Conservation (phyloP, 2,797 vertebrate species). For the Silurus aristotelis region DNA sequence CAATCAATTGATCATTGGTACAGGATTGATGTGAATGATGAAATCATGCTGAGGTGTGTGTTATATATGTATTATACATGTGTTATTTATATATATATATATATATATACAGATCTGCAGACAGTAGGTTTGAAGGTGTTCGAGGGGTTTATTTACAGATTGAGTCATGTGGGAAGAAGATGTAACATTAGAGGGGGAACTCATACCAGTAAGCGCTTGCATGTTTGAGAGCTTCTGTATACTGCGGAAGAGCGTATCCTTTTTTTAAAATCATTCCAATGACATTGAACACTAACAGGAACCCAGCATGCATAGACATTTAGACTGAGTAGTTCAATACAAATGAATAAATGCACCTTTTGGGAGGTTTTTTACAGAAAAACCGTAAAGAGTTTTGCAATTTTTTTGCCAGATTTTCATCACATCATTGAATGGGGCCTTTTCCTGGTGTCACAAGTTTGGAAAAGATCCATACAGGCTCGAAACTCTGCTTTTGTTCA, state of each 20-base stretch:
- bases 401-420: too few relatives aligned
- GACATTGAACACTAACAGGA: not conserved
- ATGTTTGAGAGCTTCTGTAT: not conserved
- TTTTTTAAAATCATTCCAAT: not conserved
- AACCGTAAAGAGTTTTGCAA: too few relatives aligned
- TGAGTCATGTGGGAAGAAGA: not conserved
- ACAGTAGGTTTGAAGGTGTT: not conserved
- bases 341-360: too few relatives aligned
- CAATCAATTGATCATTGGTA: not conserved
- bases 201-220: not conserved
- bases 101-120: not conserved
- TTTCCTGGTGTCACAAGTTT: not conserved
- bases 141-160: not conserved
- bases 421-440: too few relatives aligned
- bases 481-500: not conserved
- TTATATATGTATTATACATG: too few relatives aligned
- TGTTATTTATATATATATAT: too few relatives aligned
- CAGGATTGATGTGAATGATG: not conserved
- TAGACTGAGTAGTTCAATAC: not conserved
- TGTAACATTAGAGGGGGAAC: conserved; percentile 4
- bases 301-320: not conserved
- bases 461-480: not conserved
- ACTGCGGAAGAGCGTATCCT: not conserved
- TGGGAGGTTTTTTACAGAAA: not conserved
- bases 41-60: not conserved